A percentile compares a stretch with the other conserved stretches of the same genome.
Conservation (phyloP, 2,888 invertebrate genomes). For the Folsomia manolachei region DNA sequence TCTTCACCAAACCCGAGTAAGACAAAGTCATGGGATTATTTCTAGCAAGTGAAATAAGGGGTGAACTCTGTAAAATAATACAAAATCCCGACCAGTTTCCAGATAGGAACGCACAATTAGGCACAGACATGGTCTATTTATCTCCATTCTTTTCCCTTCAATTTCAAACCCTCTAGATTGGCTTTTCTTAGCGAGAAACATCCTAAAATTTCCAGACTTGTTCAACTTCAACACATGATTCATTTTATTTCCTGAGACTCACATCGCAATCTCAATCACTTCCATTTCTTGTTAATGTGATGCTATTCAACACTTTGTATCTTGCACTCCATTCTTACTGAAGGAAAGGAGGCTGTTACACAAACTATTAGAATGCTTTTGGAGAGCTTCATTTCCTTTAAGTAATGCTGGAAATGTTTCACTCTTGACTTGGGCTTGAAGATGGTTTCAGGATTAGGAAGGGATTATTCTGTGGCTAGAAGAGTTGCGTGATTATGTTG, state of each 20-base stretch:
- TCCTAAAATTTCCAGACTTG: neutral
- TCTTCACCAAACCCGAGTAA: too few species aligned
- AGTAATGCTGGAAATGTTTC: neutral
- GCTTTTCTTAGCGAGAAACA: slow-evolving; percentile 3
- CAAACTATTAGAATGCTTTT: neutral
- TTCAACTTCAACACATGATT: too few species aligned
- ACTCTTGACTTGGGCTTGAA: too few species aligned
- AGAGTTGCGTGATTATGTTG: too few species aligned
- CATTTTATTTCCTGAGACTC: neutral
- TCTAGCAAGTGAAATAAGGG: slow-evolving; percentile 30
- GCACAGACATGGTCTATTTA: slow-evolving; percentile 47
- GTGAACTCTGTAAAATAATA: neutral
- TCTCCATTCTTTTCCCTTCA: slow-evolving; percentile 35
- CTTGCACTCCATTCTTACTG: neutral
- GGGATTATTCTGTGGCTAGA: too few species aligned
- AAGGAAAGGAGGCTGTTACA: neutral
- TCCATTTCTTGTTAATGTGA: neutral
- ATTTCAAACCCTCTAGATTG: slow-evolving; percentile 7
- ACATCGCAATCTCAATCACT: neutral
- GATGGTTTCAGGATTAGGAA: too few species aligned
- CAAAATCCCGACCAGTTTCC: slow-evolving; percentile 35
- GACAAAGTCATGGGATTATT: too few species aligned
- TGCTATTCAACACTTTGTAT: neutral
- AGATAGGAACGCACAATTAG: slow-evolving; percentile 46
- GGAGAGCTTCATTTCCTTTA: neutral